These are phyloP conservation scores for Drosophila asahinai DNA, from an alignment of 1,140 invertebrate species.

Conservation along the genomic window DNA sequence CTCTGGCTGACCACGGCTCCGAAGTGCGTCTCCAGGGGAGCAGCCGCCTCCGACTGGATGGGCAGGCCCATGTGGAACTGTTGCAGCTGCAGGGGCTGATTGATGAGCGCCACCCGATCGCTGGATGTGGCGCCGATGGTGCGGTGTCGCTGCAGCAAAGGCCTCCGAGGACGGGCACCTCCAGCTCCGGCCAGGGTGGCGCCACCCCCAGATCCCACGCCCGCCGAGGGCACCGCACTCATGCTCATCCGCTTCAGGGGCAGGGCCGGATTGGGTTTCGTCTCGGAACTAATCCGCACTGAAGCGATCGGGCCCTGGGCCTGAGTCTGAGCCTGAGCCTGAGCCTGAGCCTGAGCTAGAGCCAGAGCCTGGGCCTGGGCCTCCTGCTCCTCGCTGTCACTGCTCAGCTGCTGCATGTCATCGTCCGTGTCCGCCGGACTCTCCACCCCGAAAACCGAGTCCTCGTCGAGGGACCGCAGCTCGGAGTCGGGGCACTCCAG, in stretches of 20 bases:
- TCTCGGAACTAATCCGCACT: constrained; percentile 8
- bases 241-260: constrained; percentile 68
- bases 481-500: constrained; percentile 89
- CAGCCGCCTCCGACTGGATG: constrained; percentile 33
- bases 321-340: neutral
- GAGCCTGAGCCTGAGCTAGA: constrained; percentile 5
- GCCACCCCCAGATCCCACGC: constrained; percentile 3
- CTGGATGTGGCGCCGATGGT: constrained; percentile 66
- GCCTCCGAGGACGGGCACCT: constrained; percentile 59
- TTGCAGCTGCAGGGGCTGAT: constrained; percentile 36
- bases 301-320: constrained; percentile 16
- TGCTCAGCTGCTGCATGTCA: constrained; percentile 92
- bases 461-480: constrained; percentile 88
- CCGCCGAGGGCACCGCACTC: constrained; percentile 36
- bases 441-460: constrained; percentile 90
- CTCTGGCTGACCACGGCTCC: constrained; percentile 67
- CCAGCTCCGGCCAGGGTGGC: neutral
- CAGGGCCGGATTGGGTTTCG: constrained; percentile 32
- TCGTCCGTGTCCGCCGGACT: constrained; percentile 89
- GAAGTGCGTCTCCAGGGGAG: constrained; percentile 76
- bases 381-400: constrained; percentile 89
- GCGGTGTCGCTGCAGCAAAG: constrained; percentile 74
- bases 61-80: constrained; percentile 40
- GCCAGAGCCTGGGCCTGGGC: constrained; percentile 8
- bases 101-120: constrained; percentile 58